A percentile compares a stretch with the other conserved stretches of the same genome.
phyloP scores from a whole-genome alignment of 2,797 vertebrate genomes.

The Melanogrammus aeglefinus region DNA sequence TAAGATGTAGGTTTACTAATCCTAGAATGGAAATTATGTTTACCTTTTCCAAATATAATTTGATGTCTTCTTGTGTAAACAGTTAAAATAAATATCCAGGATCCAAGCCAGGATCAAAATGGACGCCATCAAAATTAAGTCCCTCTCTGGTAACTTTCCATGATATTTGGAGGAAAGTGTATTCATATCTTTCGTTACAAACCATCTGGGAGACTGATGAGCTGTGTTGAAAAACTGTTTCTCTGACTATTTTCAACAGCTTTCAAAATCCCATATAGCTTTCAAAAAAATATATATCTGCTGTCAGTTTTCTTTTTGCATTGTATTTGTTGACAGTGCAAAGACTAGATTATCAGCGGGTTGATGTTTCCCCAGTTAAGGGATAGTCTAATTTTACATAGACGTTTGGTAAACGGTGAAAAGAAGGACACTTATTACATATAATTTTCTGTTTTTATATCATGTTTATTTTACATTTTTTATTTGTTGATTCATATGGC shows the following conservation, averaged over 20 bases:
- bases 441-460: background rate
- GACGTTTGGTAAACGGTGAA: background rate
- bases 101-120: slow-evolving; percentile 1
- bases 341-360: slow-evolving; percentile 74
- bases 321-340: slow-evolving; percentile 76
- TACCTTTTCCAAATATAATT: background rate
- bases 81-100: background rate
- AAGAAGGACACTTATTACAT: background rate
- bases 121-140: background rate
- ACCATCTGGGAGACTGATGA: background rate
- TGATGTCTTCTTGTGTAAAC: background rate
- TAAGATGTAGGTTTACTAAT: background rate
- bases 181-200: background rate
- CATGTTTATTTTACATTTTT: background rate
- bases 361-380: slow-evolving; percentile 33
- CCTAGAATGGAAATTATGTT: background rate
- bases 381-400: background rate
- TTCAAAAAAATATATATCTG: slow-evolving; percentile 42
- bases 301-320: slow-evolving; percentile 69
- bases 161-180: slow-evolving; percentile 1
- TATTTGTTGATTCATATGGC: background rate
- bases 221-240: background rate
- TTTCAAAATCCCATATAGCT: background rate
- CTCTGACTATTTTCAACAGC: background rate
- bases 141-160: background rate